Evolutionary conservation across 1,140 invertebrate genomes (phyloP), one percentile per base, ranked within the genome.

Genomic region (Penaeus chinensis): DNA sequence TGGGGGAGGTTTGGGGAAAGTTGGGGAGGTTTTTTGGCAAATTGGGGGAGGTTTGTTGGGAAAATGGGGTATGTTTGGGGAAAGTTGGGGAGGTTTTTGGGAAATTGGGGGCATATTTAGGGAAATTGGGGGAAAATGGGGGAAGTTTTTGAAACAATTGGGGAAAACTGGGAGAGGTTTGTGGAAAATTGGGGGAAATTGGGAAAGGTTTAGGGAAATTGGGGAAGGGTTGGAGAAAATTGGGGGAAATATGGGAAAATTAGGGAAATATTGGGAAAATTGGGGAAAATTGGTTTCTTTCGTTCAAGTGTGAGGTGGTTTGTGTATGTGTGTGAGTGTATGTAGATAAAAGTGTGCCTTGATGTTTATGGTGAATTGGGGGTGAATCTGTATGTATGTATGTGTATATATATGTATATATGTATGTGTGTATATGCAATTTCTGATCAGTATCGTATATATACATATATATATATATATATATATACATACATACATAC

Each of bases 251-350:
- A n/a, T 18, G 37, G 71, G 16, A 32, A 3, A 24, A 24, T 16
- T 2, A 32, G 71, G 37, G 2, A 32, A 24, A 74, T 18, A n/a
- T n/a, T n/a, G n/a, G n/a, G n/a, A n/a, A n/a, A n/a, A n/a, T n/a
- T 0, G 18, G 16, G 37, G 37, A 42, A 42, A 42, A 42, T 42
- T 42, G 7, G 37, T 3, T 47, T 42, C 20, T 2, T 47, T 1
- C 20, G 76, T 78, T 24, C 37, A 24, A 42, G 2, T 78, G 32
- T 47, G 37, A 20, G 76, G 0, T 10, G 1, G 76, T 78, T 24
- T 78, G 27, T 78, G 76, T 78, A n/a, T 42, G 76, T 78, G 76
- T 42, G 76, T 78, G 76, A 4, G 76, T 78, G 11, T 27, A 8
- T 78, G 76, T n/a, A n/a, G n/a, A n/a, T n/a, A n/a, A n/a, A n/a